These are phyloP conservation scores for Meandrusa payeni DNA, from an alignment of 2,888 invertebrate genomes.

Conservation along the genomic window DNA sequence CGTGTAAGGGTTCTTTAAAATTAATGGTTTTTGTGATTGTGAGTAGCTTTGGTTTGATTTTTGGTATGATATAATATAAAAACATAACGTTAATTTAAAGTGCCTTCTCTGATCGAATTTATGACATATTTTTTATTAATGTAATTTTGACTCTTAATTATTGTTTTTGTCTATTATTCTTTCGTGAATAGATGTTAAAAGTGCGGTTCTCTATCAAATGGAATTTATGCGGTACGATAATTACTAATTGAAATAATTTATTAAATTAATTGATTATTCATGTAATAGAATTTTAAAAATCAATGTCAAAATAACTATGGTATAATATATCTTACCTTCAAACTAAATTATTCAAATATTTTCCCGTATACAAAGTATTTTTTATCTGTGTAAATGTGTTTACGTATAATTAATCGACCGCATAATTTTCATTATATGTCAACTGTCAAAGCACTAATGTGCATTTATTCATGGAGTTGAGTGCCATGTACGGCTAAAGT, in stretches of 20 bases:
- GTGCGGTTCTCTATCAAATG: slow-evolving; percentile 21
- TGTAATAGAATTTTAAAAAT: no score
- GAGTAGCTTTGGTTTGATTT: slow-evolving; percentile 19
- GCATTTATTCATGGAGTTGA: slow-evolving; percentile 35
- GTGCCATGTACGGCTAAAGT: slow-evolving; percentile 61
- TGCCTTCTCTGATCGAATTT: slow-evolving; percentile 41
- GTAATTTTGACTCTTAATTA: slow-evolving; percentile 30
- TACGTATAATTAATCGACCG: no score
- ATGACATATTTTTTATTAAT: slow-evolving; percentile 33
- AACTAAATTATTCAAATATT: no score
- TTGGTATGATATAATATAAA: slow-evolving; percentile 13
- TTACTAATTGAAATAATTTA: no score
- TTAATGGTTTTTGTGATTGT: slow-evolving; percentile 18
- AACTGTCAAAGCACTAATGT: slow-evolving; percentile 26
- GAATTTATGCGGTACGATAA: slow-evolving; percentile 13
- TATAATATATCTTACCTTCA: no score
- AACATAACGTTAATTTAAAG: slow-evolving; percentile 21
- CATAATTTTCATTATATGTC: slow-evolving; percentile 12
- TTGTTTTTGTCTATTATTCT: slow-evolving; percentile 24
- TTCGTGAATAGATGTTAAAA: slow-evolving; percentile 23
- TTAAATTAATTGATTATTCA: no score
- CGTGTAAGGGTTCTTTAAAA: slow-evolving; percentile 9
- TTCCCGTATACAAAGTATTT: no score
- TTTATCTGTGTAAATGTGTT: no score
- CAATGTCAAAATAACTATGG: no score